These are phyloP conservation scores for Rhagoletis zephyria DNA, from an alignment of 1,140 invertebrate genomes.

Conservation along the genomic window DNA sequence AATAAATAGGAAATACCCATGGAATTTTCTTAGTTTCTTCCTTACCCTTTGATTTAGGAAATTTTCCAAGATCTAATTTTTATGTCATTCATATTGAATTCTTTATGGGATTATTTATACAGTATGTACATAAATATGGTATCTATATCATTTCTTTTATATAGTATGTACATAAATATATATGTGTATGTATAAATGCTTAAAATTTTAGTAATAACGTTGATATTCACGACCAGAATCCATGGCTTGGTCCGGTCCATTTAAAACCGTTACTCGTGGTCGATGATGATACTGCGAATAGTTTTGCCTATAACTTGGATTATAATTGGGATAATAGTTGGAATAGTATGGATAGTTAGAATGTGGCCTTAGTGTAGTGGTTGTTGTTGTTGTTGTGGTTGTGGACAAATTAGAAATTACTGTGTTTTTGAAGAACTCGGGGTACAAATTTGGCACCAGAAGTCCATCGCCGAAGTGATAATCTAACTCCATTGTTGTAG, in stretches of 20 bases:
- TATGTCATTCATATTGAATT: too few relatives aligned
- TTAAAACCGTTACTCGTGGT: neutral
- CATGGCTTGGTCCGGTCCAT: neutral
- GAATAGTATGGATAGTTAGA: slow-evolving; percentile 35
- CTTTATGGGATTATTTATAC: too few relatives aligned
- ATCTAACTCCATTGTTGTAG: slow-evolving; percentile 64
- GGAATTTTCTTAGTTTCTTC: too few relatives aligned
- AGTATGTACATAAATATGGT: too few relatives aligned
- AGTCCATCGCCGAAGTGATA: slow-evolving; percentile 69
- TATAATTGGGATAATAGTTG: slow-evolving; percentile 9
- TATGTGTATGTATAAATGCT: too few relatives aligned
- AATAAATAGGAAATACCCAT: too few relatives aligned
- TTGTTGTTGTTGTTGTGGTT: slow-evolving; percentile 51
- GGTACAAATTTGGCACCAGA: slow-evolving; percentile 62
- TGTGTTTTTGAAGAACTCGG: slow-evolving; percentile 56
- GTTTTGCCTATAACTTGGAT: slow-evolving; percentile 25
- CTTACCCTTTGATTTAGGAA: too few relatives aligned
- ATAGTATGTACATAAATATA: too few relatives aligned
- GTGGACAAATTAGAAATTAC: slow-evolving; percentile 45
- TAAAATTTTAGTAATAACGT: neutral
- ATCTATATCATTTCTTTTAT: too few relatives aligned
- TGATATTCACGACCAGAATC: neutral
- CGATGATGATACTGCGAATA: slow-evolving; percentile 25
- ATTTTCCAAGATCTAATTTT: too few relatives aligned
- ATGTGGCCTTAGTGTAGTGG: slow-evolving; percentile 54